Evolutionary conservation across 2,113 vertebrate species (phyloP).

Genomic region (Cinclus cinclus): DNA sequence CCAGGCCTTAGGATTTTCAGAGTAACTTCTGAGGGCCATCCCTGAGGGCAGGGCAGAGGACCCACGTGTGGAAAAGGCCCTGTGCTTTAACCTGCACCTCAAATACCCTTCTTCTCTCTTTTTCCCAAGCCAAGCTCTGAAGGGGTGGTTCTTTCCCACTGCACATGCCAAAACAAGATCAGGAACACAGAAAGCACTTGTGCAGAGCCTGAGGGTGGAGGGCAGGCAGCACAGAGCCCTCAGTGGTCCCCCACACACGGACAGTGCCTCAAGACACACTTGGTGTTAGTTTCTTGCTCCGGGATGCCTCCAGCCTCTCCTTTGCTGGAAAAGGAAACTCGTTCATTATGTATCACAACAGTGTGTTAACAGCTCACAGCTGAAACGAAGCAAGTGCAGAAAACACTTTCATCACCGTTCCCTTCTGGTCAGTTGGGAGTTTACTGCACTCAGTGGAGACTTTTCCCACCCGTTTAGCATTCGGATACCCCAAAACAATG

Average conservation of each 20-base stretch:
- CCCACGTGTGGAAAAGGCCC: not conserved
- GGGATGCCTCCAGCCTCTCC: slow-evolving; percentile 11
- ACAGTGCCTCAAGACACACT: not conserved
- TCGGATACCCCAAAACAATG: not conserved
- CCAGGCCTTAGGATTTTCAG: not conserved
- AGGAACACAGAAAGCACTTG: not conserved
- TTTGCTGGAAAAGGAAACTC: not conserved
- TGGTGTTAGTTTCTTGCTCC: not conserved
- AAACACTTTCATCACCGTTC: not conserved
- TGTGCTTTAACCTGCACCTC: not conserved
- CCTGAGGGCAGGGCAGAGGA: not conserved
- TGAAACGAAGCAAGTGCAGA: not conserved
- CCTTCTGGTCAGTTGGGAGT: rapidly evolving
- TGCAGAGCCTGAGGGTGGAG: not conserved
- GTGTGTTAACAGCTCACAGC: not conserved
- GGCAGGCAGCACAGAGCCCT: slow-evolving; percentile 4
- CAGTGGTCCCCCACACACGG: not conserved
- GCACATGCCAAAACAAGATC: not conserved
- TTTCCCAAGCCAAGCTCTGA: not conserved
- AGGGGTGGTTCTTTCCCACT: not conserved
- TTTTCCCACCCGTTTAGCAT: not conserved
- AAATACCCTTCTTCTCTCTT: slow-evolving; percentile 4
- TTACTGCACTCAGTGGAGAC: not conserved
- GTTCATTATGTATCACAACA: not conserved
- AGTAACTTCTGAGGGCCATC: not conserved